A percentile compares a stretch with the other conserved stretches of the same genome.
Evolutionary conservation across 2,113 vertebrate genomes (phyloP).

Genomic region (Perca fluviatilis): DNA sequence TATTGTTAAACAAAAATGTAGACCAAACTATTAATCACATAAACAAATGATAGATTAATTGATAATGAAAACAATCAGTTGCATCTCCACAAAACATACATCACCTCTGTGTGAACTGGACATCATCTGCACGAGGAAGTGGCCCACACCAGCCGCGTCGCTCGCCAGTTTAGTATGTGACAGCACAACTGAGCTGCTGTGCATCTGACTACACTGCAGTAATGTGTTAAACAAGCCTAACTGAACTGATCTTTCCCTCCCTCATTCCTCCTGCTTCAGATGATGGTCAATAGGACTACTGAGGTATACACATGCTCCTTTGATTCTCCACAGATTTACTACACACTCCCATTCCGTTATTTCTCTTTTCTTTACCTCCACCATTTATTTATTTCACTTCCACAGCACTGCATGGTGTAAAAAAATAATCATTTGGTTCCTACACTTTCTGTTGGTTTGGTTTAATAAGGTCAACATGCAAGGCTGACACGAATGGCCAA

Average conservation of each 20-base stretch:
- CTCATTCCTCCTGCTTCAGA: slow-evolving; percentile 90
- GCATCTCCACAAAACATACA: neutral
- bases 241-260: slow-evolving; percentile 71
- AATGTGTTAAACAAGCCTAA: slow-evolving; percentile 51
- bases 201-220: neutral
- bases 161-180: neutral
- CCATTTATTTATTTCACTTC: slow-evolving; percentile 11
- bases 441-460: slow-evolving; percentile 35
- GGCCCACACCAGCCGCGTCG: slow-evolving; percentile 45
- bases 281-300: slow-evolving; percentile 99
- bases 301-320: slow-evolving; percentile 89
- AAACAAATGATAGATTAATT: neutral
- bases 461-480: slow-evolving; percentile 47
- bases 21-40: neutral
- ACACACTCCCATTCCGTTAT: slow-evolving; percentile 24
- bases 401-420: slow-evolving; percentile 53
- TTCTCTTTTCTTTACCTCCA: slow-evolving; percentile 12
- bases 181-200: slow-evolving; percentile 35
- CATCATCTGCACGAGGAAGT: neutral
- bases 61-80: neutral
- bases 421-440: neutral
- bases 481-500: slow-evolving; percentile 50
- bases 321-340: slow-evolving; percentile 47
- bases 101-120: neutral
- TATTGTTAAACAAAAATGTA: neutral